Base-by-base conservation (phyloP, 1,140 invertebrate genomes). In the Homalodisca vitripennis region DNA sequence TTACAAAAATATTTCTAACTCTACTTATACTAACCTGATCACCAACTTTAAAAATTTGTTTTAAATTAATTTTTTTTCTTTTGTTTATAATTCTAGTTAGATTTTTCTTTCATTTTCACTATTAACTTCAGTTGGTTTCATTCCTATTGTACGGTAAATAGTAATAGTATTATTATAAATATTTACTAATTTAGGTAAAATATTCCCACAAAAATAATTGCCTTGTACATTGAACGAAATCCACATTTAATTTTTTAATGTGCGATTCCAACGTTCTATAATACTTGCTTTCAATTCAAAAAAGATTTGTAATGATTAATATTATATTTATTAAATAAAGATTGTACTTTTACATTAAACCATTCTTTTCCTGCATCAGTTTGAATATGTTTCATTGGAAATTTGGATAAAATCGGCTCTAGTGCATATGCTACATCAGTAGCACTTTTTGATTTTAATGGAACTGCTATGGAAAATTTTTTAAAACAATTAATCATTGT, bases 201-300 rank as follows among this genome's bases (percentile, higher is more conserved):
- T 75, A 73, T 80, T 68, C 0, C 79, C 65, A 29, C 72, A 79
- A 32, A 69, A 73, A 46, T 72, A 60, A 26, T 70, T 76, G 2
- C 75, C 74, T 20, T 69, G 69, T 69, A 66, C 66, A 48, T 73
- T 76, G 68, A 80, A 78, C 73, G 75, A 69, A 72, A 76, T 77
- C 72, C 74, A 84, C 72, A 83, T 77, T 73, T 76, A 79, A 20
- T 68, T 71, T 77, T 82, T 83, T 55, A 84, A 68, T 26, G 79
- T 83, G 71, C 79, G 70, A 74, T 81, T 81, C 62, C 82, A 80
- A 66, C 82, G 62, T 75, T 83, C 82, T 34, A 78, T 77, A 64
- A 83, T 76, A 20, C 77, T 75, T n/a, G 80, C 80, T 77, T 84
- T 85, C 46, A 77, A 76, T 41, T 72, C 73, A 6, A 26, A 60